phyloP scores from a whole-genome alignment of 2,888 invertebrate genomes.

The Lepidochitona cinerea region DNA sequence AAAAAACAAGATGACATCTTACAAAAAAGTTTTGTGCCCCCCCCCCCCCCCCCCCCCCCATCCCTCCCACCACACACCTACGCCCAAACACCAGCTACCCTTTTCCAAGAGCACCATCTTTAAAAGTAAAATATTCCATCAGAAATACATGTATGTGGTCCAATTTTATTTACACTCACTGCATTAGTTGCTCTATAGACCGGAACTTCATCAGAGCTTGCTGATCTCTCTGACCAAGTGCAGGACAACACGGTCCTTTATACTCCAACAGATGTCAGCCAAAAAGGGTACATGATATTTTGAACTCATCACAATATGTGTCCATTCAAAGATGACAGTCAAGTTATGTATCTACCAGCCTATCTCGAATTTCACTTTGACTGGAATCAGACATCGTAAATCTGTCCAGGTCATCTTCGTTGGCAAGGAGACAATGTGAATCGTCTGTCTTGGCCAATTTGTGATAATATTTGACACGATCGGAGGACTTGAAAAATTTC shows the following conservation, averaged over 20 bases:
- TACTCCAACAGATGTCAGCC: too few relatives aligned
- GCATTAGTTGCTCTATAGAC: too few relatives aligned
- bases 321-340: neutral
- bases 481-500: slow-evolving; percentile 53
- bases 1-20: too few relatives aligned
- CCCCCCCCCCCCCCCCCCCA: neutral
- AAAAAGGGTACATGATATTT: neutral
- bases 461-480: slow-evolving; percentile 58
- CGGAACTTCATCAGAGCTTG: too few relatives aligned
- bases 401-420: slow-evolving; percentile 11
- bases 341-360: neutral
- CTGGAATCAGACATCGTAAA: neutral
- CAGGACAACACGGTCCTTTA: too few relatives aligned
- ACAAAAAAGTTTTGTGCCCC: too few relatives aligned
- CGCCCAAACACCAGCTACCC: neutral
- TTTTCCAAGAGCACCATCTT: neutral
- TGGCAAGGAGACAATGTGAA: slow-evolving; percentile 16
- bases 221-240: too few relatives aligned
- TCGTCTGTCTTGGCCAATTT: slow-evolving; percentile 53
- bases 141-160: neutral
- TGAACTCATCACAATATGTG: neutral
- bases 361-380: neutral
- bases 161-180: neutral
- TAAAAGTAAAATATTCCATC: neutral
- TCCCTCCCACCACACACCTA: neutral